Evolutionary conservation across 2,888 invertebrate genomes (phyloP), one percentile per base, ranked within the genome.

Genomic region (Leptinotarsa rubiginosa): DNA sequence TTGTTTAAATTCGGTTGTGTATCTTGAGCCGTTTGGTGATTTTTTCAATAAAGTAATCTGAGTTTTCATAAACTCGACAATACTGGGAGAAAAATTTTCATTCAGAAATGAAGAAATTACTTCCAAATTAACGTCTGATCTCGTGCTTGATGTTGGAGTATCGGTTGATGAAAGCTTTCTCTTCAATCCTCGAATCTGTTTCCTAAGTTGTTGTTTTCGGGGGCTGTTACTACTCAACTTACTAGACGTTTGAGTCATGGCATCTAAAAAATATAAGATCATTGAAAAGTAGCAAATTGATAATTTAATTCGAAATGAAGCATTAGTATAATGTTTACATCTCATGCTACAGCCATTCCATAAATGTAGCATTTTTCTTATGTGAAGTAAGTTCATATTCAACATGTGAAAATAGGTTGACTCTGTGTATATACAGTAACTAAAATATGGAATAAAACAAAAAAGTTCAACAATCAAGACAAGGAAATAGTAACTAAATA

Each of bases 221-320:
- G 18, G 18, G 54, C 54, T 54, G 54, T 54, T 18, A 54, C 54
- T 54, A 54, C 54, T 54, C 54, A 54, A 54, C 20, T 54, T 54
- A n/a, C 20, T 18, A 54, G 54, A 18, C 18, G 54, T 54, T 18
- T 54, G 54, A 18, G 20, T 54, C 54, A 54, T 54, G 18, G 20
- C 54, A 54, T 54, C 54, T 54, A 54, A 54, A 54, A 54, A 54
- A 54, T 54, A 54, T 20, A n/a, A 54, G 20, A 7, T 20, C 18
- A 54, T 54, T 20, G 12, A 5, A 18, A 18, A 54, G 54, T 54
- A 54, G 54, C 20, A 54, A 54, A 18, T 54, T n/a, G 18, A 18
- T 54, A 18, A n/a, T 54, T 18, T 12, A 49, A 54, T 54, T 18
- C 5, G 16, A 54, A 54, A 54, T 18, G 54, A 54, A 54, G 18